Base-by-base conservation (phyloP, 2,113 vertebrate species). In the Polypterus bichir region DNA sequence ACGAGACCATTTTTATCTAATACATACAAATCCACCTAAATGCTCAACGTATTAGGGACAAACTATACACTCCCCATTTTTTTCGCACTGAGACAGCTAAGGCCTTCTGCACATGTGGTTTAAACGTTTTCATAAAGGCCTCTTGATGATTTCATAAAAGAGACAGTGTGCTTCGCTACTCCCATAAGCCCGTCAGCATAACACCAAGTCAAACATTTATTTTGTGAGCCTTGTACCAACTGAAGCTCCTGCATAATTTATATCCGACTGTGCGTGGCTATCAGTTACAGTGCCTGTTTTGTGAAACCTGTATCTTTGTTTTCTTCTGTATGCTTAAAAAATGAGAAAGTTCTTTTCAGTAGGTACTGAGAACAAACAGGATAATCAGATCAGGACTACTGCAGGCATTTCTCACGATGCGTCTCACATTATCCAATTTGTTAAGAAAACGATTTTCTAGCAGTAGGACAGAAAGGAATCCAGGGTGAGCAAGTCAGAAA, bases 11-110 rank as follows among this genome's bases (percentile, higher is more conserved):
- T 79, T 80, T 80, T 75, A 75, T 83, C 82, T 88, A 86, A 89
- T 82, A 73, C 75, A 79, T 76, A 80, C 76, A 87, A 88, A 91
- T 82, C 83, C 82, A 85, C 80, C 84, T 84, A 86, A 85, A 80
- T 86, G 83, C 80, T 81, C 69, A 81, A 74, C 75, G 81, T 80
- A 77, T 68, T 82, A 73, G 82, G 72, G 53, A 63, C 70, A 65
- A 67, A 76, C 72, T 73, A 69, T 63, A 62, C 66, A 70, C 45
- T 9, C 10, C 62, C 49, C 61, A 6, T 27, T n/a, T 5, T 27
- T 4, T 44, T 45, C 44, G 9, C 51, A 44, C 3, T 49, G 48
- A 47, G 57, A 62, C 60, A 77, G 71, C 84, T 82, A 77, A 75
- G 74, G 77, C 75, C 78, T 77, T 69, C 68, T 76, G 75, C 75